Percentiles rank a stretch among this genome's conserved stretches.
Conservation (phyloP, 2,797 vertebrate genomes). For the Xiphorhynchus erythropygius region DNA sequence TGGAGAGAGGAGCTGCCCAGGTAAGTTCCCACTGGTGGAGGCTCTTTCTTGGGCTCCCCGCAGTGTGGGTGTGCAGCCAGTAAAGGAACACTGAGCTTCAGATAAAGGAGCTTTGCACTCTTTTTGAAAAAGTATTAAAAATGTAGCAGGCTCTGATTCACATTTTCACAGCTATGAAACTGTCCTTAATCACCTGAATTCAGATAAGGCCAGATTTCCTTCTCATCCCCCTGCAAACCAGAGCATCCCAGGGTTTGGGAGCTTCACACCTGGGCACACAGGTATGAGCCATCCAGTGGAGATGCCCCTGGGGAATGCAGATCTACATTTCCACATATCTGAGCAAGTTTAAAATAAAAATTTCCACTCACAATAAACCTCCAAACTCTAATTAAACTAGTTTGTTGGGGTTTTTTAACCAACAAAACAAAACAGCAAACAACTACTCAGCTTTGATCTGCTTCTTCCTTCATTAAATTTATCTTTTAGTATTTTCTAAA, state of each 20-base stretch:
- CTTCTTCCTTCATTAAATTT: not conserved
- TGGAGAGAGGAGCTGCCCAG: not conserved
- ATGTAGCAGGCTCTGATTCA: not conserved
- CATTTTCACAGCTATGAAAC: not conserved
- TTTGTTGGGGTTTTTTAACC: not conserved
- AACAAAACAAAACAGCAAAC: not conserved
- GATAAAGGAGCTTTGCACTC: not conserved
- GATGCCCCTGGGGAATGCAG: not conserved
- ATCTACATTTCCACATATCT: not conserved
- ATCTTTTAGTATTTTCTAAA: not conserved
- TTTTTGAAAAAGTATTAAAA: not conserved
- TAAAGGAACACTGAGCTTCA: not conserved
- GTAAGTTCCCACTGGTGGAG: not conserved
- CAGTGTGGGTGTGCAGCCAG: not conserved
- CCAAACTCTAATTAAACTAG: not conserved
- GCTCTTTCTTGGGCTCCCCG: fast-evolving
- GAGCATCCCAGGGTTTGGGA: not conserved
- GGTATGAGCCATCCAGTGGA: fast-evolving
- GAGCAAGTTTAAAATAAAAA: not conserved
- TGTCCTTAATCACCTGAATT: fast-evolving
- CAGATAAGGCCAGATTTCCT: not conserved
- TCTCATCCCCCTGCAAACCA: not conserved
- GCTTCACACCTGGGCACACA: not conserved
- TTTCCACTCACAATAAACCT: not conserved
- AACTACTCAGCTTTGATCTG: not conserved